Conservation (phyloP, 2,888 invertebrate genomes). For the Limenitis camilla region DNA sequence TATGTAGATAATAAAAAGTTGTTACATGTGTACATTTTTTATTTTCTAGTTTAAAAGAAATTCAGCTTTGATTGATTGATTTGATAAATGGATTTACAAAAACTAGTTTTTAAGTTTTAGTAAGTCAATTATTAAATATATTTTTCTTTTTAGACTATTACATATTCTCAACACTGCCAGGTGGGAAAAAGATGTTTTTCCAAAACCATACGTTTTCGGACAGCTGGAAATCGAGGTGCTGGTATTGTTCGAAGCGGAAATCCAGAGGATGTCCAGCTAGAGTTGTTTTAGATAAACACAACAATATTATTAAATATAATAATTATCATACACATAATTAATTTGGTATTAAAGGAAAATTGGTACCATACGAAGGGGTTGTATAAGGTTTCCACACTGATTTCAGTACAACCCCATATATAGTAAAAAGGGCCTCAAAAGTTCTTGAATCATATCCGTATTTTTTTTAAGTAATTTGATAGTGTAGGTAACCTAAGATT, state of each 20-base stretch:
- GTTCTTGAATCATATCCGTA: no score
- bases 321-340: constrained; percentile 31
- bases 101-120: no score
- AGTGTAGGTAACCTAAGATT: no score
- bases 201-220: constrained; percentile 36
- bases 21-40: no score
- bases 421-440: no score
- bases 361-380: background rate
- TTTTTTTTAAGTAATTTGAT: no score
- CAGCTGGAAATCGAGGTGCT: constrained; percentile 34
- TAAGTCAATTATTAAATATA: no score
- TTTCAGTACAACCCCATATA: no score
- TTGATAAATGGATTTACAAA: no score
- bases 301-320: constrained; percentile 29
- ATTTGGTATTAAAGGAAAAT: background rate
- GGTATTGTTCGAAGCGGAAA: constrained; percentile 40
- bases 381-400: background rate
- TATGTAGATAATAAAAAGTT: no score
- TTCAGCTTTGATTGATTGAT: no score
- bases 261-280: constrained; percentile 33
- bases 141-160: constrained; percentile 20
- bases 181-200: constrained; percentile 31
- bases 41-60: no score
- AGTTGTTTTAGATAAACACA: constrained; percentile 31
- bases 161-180: constrained; percentile 15